Conservation (phyloP, 2,113 vertebrate genomes). For the Chunga burmeisteri region DNA sequence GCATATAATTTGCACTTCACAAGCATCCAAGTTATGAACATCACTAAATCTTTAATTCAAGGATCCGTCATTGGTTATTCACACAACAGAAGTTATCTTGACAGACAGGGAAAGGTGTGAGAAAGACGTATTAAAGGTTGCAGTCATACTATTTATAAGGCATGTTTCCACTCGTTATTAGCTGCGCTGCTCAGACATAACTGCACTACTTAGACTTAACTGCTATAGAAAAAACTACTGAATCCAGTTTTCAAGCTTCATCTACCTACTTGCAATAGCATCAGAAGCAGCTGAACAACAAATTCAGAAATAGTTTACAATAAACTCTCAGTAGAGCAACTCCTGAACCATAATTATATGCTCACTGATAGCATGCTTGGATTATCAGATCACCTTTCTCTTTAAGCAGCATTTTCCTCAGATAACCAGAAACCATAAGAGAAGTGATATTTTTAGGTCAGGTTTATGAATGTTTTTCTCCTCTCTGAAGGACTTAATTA, state of each 20-base stretch:
- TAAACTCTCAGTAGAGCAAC: background rate
- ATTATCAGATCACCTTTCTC: background rate
- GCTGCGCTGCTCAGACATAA: background rate
- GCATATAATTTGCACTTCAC: background rate
- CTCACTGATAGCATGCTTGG: background rate
- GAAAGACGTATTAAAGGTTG: background rate
- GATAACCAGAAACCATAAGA: background rate
- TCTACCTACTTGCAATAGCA: background rate
- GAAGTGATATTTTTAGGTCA: background rate
- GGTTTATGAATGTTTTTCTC: background rate
- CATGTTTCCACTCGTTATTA: background rate
- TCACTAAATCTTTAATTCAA: background rate
- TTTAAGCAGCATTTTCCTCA: background rate
- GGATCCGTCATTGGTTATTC: background rate
- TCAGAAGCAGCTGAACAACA: background rate
- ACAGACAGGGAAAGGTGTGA: background rate
- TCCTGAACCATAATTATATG: background rate
- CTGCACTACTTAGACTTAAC: background rate
- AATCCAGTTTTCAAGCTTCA: background rate
- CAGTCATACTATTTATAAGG: background rate
- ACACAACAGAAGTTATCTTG: background rate
- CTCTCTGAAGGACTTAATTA: background rate
- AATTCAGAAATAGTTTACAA: background rate
- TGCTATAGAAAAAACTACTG: background rate
- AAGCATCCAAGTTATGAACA: background rate